These are phyloP conservation scores for Eulemur coronatus DNA, from an alignment of 2,797 vertebrate genomes.

Conservation along the genomic window DNA sequence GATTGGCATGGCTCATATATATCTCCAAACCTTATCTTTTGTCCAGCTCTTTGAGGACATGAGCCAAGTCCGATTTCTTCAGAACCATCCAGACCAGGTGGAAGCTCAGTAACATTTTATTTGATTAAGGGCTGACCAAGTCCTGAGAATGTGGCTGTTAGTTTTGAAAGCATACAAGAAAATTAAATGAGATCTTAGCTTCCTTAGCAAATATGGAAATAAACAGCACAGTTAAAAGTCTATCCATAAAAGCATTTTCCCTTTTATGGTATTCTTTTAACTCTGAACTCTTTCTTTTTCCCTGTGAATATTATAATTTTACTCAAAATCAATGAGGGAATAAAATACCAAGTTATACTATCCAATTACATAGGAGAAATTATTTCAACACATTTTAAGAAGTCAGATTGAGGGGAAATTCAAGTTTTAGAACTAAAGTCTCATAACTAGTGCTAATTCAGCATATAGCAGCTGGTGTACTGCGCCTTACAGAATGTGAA, in stretches of 20 bases:
- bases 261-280: constrained; percentile 6
- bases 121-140: background rate
- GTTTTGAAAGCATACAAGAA: constrained; percentile 29
- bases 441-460: background rate
- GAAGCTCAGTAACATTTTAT: background rate
- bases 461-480: background rate
- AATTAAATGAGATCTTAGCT: constrained; percentile 26
- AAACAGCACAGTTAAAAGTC: background rate
- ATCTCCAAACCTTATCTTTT: background rate
- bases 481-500: background rate
- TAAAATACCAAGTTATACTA: background rate
- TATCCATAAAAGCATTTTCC: background rate
- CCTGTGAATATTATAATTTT: background rate
- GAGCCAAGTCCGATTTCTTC: background rate
- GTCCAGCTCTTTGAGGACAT: background rate
- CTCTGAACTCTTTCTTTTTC: background rate
- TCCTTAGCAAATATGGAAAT: background rate
- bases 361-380: background rate
- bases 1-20: background rate
- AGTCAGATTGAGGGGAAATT: background rate
- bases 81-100: background rate
- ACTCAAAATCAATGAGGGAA: background rate
- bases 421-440: background rate
- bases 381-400: constrained; percentile 10
- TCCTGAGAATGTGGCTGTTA: background rate